Evolutionary conservation across 2,888 invertebrate genomes (phyloP).

Genomic region (Hyles lineata): DNA sequence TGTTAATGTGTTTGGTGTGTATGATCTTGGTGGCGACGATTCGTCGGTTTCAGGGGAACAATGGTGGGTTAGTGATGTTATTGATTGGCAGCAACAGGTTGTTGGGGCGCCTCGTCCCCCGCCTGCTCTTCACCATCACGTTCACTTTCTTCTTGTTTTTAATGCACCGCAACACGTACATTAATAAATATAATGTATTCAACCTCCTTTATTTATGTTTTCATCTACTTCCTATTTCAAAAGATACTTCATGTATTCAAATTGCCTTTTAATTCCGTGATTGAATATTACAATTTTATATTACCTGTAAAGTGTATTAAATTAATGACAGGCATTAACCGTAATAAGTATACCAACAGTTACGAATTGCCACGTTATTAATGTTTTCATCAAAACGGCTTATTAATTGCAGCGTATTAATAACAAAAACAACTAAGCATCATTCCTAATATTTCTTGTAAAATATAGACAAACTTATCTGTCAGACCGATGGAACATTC

Average conservation of each 20-base stretch:
- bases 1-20: constrained; percentile 38
- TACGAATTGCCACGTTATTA: not conserved
- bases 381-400: constrained; percentile 31
- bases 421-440: constrained; percentile 50
- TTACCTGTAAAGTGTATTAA: not conserved
- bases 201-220: not conserved
- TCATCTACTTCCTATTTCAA: not conserved
- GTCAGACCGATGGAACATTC: constrained; percentile 44
- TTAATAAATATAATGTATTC: constrained; percentile 4
- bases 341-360: not conserved
- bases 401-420: constrained; percentile 43
- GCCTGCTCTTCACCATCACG: constrained; percentile 57
- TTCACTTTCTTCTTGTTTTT: constrained; percentile 65
- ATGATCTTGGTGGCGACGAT: constrained; percentile 52
- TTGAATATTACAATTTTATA: not conserved
- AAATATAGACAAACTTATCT: constrained; percentile 41
- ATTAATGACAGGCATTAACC: not conserved
- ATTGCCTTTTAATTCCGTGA: not conserved
- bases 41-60: constrained; percentile 62
- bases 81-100: constrained; percentile 82
- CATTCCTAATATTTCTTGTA: constrained; percentile 52
- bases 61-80: constrained; percentile 75
- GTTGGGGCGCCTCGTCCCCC: constrained; percentile 73
- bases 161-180: constrained; percentile 35
- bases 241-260: not conserved